phyloP scores from a whole-genome alignment of 2,113 vertebrate genomes.

The Emydura subglobosa region DNA sequence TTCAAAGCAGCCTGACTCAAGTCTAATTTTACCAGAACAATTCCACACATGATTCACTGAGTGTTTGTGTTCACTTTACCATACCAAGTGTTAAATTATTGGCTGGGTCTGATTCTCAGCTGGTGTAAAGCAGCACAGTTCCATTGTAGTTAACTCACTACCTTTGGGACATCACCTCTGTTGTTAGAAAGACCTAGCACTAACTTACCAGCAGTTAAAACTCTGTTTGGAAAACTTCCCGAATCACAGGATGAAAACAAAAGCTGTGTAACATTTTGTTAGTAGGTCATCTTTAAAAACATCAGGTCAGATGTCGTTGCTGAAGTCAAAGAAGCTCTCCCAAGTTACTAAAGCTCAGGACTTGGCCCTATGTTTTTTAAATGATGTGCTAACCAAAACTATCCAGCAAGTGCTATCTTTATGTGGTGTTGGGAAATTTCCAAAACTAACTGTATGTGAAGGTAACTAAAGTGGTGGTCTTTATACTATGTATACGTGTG shows the following conservation, averaged over 20 bases:
- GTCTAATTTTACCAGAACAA: background rate
- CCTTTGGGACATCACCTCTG: rapidly evolving
- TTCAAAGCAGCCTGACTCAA: background rate
- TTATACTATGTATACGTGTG: background rate
- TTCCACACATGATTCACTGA: background rate
- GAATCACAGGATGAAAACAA: background rate
- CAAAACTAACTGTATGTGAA: background rate
- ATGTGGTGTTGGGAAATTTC: background rate
- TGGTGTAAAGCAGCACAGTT: background rate
- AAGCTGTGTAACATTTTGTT: background rate
- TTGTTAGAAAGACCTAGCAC: background rate
- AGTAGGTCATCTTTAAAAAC: background rate
- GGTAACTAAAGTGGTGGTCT: background rate
- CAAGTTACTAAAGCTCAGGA: background rate
- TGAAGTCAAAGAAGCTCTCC: background rate
- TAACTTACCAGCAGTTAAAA: background rate
- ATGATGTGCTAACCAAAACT: background rate
- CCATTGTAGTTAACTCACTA: background rate
- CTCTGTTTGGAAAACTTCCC: background rate
- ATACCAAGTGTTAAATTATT: background rate
- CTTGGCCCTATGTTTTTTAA: background rate
- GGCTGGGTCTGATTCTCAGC: background rate
- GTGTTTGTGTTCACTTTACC: background rate
- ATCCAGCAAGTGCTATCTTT: background rate
- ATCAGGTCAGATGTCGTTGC: background rate